Evolutionary conservation across 1,140 invertebrate species (phyloP).

Genomic region (Magallana ariakensis): DNA sequence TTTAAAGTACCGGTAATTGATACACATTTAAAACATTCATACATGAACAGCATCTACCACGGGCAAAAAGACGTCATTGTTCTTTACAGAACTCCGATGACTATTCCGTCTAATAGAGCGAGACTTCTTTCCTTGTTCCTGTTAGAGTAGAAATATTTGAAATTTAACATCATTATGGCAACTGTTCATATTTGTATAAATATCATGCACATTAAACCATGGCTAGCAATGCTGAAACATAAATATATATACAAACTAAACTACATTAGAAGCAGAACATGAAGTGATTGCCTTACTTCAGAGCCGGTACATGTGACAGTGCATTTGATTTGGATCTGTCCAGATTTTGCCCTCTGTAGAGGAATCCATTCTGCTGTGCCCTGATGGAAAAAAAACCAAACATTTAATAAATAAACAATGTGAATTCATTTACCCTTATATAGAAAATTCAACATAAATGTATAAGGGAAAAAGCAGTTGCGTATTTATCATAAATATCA

Average conservation of each 20-base stretch:
- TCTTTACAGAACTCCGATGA: constrained; percentile 3
- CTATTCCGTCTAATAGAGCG: background rate
- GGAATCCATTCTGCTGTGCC: constrained; percentile 68
- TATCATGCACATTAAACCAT: too few relatives aligned
- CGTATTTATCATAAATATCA: background rate
- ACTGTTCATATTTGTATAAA: too few relatives aligned
- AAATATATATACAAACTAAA: too few relatives aligned
- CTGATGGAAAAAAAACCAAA: constrained; percentile 50
- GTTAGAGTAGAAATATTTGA: constrained; percentile 23
- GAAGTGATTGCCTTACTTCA: background rate
- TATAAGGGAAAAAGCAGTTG: background rate
- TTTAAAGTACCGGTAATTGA: too few relatives aligned
- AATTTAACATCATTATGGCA: too few relatives aligned
- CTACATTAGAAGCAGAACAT: too few relatives aligned
- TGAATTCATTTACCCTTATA: background rate
- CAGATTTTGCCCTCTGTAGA: constrained; percentile 66
- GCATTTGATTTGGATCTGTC: constrained; percentile 70
- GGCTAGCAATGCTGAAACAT: too few relatives aligned
- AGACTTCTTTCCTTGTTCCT: constrained; percentile 21
- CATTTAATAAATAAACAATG: background rate
- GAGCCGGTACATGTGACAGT: constrained; percentile 62
- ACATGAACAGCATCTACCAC: constrained; percentile 3
- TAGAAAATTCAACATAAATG: background rate
- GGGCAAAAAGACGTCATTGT: background rate
- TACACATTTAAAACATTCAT: background rate